phyloP scores from a whole-genome alignment of 2,888 invertebrate species.

The Caenorhabditis macrosperma region DNA sequence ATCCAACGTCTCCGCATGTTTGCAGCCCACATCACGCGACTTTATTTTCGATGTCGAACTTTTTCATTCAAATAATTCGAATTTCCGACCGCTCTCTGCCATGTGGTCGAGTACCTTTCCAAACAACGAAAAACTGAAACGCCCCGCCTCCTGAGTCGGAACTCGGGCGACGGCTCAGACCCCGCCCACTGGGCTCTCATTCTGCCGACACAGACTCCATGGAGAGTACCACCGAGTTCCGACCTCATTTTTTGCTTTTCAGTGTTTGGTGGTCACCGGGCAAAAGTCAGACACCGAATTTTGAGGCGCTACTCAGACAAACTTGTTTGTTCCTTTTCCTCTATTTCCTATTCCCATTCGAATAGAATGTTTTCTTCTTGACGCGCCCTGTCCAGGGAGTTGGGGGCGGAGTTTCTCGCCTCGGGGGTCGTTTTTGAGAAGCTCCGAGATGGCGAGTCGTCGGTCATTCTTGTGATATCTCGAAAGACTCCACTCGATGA shows the following conservation, averaged over 20 bases:
- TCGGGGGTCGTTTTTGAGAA: slow-evolving; percentile 27
- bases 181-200: slow-evolving; percentile 45
- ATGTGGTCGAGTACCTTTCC: slow-evolving; percentile 11
- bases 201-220: slow-evolving; percentile 21
- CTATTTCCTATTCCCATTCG: slow-evolving; percentile 12
- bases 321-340: slow-evolving; percentile 37
- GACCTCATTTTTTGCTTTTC: slow-evolving; percentile 9
- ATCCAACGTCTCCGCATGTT: slow-evolving; percentile 16
- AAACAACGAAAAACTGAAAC: slow-evolving; percentile 10
- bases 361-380: slow-evolving; percentile 39
- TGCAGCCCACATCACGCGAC: slow-evolving; percentile 25
- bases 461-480: slow-evolving; percentile 17
- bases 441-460: no score
- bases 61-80: slow-evolving; percentile 4
- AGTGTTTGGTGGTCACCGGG: slow-evolving; percentile 17
- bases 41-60: slow-evolving; percentile 1
- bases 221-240: background rate
- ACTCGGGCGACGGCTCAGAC: slow-evolving; percentile 10
- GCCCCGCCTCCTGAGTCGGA: slow-evolving; percentile 30
- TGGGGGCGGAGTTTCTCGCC: slow-evolving; percentile 11
- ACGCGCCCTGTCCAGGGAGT: slow-evolving; percentile 19
- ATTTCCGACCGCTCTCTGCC: background rate
- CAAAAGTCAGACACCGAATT: slow-evolving; percentile 42
- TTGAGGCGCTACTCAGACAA: slow-evolving; percentile 26
- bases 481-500: background rate